phyloP scores from a whole-genome alignment of 2,888 invertebrate species.

The Blastobasis lacticolella region DNA sequence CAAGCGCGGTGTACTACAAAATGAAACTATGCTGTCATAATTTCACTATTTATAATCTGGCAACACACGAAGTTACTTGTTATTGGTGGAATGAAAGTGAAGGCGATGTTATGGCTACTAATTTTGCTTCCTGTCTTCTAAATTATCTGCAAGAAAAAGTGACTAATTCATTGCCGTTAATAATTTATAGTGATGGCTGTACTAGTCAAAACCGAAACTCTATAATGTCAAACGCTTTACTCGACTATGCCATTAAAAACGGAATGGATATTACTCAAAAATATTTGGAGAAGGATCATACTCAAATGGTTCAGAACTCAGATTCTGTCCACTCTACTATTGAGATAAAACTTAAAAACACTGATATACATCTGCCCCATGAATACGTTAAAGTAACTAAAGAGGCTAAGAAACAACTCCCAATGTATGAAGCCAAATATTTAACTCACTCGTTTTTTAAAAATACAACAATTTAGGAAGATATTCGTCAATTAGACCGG shows the following conservation, averaged over 20 bases:
- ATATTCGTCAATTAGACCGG: not conserved
- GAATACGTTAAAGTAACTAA: conserved; percentile 15
- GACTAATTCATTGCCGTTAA: conserved; percentile 17
- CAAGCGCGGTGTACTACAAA: conserved; percentile 23
- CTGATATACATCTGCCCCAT: conserved; percentile 16
- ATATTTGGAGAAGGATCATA: conserved; percentile 19
- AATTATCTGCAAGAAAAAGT: conserved; percentile 13
- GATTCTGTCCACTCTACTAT: conserved; percentile 35
- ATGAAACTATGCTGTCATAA: conserved; percentile 23
- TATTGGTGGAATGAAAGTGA: conserved; percentile 20
- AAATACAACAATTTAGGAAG: not conserved
- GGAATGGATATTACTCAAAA: conserved; percentile 17
- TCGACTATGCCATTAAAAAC: conserved; percentile 18
- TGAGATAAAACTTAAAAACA: conserved; percentile 27
- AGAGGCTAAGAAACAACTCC: conserved; percentile 13
- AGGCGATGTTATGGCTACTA: conserved; percentile 15
- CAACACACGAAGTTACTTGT: conserved; percentile 14
- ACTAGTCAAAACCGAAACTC: conserved; percentile 19
- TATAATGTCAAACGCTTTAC: conserved; percentile 16
- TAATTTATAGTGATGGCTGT: conserved; percentile 20
- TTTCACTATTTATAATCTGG: conserved; percentile 18
- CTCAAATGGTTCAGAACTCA: conserved; percentile 20
- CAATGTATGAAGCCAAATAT: conserved; percentile 7
- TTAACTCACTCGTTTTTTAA: conserved; percentile 15
- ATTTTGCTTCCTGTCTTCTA: conserved; percentile 14